Percentiles rank a stretch among this genome's conserved stretches.
phyloP scores from a whole-genome alignment of 2,888 invertebrate species.

The Osedax frankpressi region DNA sequence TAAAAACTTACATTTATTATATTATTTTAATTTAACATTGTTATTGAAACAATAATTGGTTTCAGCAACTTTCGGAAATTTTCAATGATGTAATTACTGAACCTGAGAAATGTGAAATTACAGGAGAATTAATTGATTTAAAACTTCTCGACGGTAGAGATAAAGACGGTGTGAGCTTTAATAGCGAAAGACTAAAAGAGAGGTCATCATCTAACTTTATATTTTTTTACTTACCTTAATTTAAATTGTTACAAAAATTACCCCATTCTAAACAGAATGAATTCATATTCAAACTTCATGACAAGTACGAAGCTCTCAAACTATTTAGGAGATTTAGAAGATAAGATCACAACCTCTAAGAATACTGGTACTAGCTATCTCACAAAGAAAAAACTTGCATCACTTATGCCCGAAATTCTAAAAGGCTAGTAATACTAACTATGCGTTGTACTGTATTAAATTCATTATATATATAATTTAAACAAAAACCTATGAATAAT shows the following conservation, averaged over 20 bases:
- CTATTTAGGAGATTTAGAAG: constrained; percentile 36
- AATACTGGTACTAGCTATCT: constrained; percentile 31
- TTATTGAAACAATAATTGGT: no score
- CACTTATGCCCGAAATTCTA: constrained; percentile 22
- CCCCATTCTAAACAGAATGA: constrained; percentile 21
- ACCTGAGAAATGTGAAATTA: constrained; percentile 35
- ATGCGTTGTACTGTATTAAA: no score
- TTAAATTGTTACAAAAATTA: no score
- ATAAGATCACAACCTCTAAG: constrained; percentile 34
- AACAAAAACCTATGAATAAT: no score
- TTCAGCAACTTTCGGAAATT: background rate
- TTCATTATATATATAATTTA: no score
- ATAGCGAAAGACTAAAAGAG: constrained; percentile 33
- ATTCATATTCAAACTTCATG: constrained; percentile 34
- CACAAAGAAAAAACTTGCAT: constrained; percentile 28
- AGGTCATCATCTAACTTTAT: constrained; percentile 32
- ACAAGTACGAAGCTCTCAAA: constrained; percentile 34
- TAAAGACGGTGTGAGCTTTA: constrained; percentile 36
- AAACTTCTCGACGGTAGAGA: constrained; percentile 36
- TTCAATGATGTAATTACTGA: constrained; percentile 25
- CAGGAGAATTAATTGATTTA: constrained; percentile 38
- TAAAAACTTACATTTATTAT: background rate
- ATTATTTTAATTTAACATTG: no score
- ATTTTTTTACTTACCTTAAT: no score
- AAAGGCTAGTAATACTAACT: constrained; percentile 13